Percentiles rank a stretch among this genome's conserved stretches.
Evolutionary conservation across 2,797 vertebrate species (phyloP).

Genomic region (Hyperoplus lanceolatus): DNA sequence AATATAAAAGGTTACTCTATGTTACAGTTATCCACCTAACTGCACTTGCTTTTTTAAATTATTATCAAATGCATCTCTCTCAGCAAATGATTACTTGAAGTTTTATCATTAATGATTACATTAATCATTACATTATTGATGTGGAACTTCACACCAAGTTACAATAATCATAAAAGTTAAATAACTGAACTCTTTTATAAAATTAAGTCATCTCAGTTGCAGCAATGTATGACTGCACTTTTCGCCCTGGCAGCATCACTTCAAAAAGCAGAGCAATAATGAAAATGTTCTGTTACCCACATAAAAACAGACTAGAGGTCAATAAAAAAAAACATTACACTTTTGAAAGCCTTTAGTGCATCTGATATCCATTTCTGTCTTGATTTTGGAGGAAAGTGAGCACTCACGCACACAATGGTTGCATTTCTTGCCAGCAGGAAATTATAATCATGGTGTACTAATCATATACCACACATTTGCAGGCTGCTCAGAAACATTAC

Average conservation of each 20-base stretch:
- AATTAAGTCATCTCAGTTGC: not conserved
- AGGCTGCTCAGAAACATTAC: not conserved
- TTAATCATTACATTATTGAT: not conserved
- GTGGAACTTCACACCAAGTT: not conserved
- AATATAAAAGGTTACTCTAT: not conserved
- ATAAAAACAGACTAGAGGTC: conserved; percentile 4
- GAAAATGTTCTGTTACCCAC: not conserved
- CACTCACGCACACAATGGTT: not conserved
- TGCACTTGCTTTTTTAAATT: not conserved
- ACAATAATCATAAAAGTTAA: too few species aligned
- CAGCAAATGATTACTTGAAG: not conserved
- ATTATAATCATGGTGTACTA: conserved; percentile 4
- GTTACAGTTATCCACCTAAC: not conserved
- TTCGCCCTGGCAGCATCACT: not conserved
- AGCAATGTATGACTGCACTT: not conserved
- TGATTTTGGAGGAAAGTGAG: conserved; percentile 8
- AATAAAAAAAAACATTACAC: not conserved
- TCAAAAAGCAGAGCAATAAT: conserved; percentile 3
- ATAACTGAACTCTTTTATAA: not conserved
- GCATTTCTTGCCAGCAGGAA: conserved; percentile 20
- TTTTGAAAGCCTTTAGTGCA: conserved; percentile 12
- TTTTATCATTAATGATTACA: not conserved
- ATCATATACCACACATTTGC: conserved; percentile 14
- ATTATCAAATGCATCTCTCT: not conserved
- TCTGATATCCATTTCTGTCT: conserved; percentile 1